phyloP scores from a whole-genome alignment of 2,113 vertebrate species.

The Neolamprologus ventralis region DNA sequence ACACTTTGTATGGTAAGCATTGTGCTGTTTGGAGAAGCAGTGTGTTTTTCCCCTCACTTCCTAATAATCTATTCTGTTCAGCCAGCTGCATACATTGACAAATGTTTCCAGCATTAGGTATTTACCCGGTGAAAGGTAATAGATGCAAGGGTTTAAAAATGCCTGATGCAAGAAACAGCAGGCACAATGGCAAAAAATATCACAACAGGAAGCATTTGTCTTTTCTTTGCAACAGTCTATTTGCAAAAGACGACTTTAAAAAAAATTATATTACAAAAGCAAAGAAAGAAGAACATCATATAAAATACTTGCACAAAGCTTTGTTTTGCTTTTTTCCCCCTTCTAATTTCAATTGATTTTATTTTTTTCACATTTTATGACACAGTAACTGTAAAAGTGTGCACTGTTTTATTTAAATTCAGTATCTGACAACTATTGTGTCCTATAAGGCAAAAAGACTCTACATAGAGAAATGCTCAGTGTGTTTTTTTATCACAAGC shows the following conservation, averaged over 20 bases:
- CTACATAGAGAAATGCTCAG: neutral
- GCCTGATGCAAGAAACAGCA: conserved; percentile 62
- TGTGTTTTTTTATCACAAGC: neutral
- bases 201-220: conserved; percentile 41
- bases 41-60: conserved; percentile 67
- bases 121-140: conserved; percentile 74
- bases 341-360: neutral
- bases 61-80: conserved; percentile 79
- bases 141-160: conserved; percentile 69
- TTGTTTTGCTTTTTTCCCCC: neutral
- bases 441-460: neutral
- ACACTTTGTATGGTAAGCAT: conserved; percentile 29
- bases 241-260: neutral
- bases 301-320: neutral
- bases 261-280: neutral
- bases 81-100: conserved; percentile 74
- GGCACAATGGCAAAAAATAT: conserved; percentile 45
- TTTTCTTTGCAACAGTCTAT: conserved; percentile 20
- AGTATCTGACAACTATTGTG: neutral
- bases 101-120: conserved; percentile 76
- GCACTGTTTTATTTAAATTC: neutral
- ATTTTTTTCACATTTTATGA: neutral
- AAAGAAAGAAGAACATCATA: neutral
- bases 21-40: conserved; percentile 57
- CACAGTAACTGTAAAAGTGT: neutral